Evolutionary conservation across 2,113 vertebrate genomes (phyloP).

Genomic region (Calidris pugnax): DNA sequence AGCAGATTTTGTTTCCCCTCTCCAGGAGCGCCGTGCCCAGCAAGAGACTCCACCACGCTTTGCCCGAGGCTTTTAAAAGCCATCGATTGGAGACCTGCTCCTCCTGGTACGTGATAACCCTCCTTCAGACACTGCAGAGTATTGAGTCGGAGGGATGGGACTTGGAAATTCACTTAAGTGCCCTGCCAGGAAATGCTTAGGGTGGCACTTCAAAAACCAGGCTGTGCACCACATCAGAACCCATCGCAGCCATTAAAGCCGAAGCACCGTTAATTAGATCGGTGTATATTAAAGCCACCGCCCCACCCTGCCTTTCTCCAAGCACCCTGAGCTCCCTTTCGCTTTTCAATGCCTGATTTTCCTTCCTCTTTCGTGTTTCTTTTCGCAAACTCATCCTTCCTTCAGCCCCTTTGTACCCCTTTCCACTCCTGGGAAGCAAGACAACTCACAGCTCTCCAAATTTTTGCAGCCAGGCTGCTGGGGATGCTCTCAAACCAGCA

Average conservation of each 20-base stretch:
- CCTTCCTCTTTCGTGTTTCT: fast-evolving
- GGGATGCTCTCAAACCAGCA: background rate
- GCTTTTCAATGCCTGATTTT: background rate
- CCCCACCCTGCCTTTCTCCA: background rate
- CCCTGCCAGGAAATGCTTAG: fast-evolving
- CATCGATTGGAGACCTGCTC: background rate
- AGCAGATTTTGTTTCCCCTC: background rate
- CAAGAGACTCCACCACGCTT: fast-evolving
- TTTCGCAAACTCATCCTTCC: fast-evolving
- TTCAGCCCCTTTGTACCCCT: background rate
- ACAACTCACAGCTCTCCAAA: fast-evolving
- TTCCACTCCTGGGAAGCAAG: fast-evolving
- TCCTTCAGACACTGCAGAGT: background rate
- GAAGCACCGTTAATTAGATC: background rate
- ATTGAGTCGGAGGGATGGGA: fast-evolving
- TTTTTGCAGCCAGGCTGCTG: background rate
- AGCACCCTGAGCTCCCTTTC: background rate
- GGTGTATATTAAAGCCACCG: fast-evolving
- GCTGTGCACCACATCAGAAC: fast-evolving
- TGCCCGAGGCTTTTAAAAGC: fast-evolving
- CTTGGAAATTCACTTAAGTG: fast-evolving
- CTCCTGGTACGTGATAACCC: fast-evolving
- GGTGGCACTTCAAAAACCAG: fast-evolving
- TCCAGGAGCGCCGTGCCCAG: background rate
- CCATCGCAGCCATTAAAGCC: fast-evolving